Evolutionary conservation across 1,140 invertebrate species (phyloP).

Genomic region (Armadillidium nasatum): DNA sequence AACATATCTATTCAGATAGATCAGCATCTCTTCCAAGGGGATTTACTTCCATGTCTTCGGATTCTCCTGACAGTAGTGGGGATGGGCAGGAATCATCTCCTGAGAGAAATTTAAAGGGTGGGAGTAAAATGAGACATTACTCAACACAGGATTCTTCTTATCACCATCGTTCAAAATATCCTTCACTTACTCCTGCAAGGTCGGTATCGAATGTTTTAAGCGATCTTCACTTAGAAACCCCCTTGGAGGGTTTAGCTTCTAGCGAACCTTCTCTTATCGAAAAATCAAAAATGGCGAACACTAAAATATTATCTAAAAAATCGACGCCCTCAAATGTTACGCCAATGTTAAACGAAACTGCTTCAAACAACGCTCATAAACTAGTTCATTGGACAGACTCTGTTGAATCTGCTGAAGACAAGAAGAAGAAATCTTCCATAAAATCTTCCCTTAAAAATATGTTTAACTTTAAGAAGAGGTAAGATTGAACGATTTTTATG

Average conservation of each 20-base stretch:
- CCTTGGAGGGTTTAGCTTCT: constrained; percentile 18
- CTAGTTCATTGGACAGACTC: constrained; percentile 19
- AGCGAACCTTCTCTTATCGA: constrained; percentile 38
- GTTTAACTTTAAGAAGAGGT: constrained; percentile 49
- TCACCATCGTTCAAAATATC: constrained; percentile 19
- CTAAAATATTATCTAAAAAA: constrained; percentile 12
- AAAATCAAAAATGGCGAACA: constrained; percentile 15
- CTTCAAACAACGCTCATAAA: not conserved
- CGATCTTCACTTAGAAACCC: not conserved
- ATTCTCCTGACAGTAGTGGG: constrained; percentile 20
- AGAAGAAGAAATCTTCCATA: constrained; percentile 45
- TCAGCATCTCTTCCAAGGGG: constrained; percentile 30
- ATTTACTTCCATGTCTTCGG: constrained; percentile 32
- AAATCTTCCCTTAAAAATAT: constrained; percentile 47
- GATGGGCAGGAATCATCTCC: constrained; percentile 6
- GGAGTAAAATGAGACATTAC: not conserved
- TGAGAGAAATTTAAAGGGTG: not conserved
- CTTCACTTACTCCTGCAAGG: constrained; percentile 29
- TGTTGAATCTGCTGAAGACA: constrained; percentile 28
- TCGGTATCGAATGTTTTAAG: constrained; percentile 36
- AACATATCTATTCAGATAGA: constrained; percentile 11
- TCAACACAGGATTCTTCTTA: not conserved
- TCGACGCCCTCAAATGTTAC: not conserved
- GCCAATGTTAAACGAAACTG: not conserved
- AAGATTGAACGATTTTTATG: constrained; percentile 18